phyloP scores from a whole-genome alignment of 2,113 vertebrate genomes.

The Myotis brandtii region DNA sequence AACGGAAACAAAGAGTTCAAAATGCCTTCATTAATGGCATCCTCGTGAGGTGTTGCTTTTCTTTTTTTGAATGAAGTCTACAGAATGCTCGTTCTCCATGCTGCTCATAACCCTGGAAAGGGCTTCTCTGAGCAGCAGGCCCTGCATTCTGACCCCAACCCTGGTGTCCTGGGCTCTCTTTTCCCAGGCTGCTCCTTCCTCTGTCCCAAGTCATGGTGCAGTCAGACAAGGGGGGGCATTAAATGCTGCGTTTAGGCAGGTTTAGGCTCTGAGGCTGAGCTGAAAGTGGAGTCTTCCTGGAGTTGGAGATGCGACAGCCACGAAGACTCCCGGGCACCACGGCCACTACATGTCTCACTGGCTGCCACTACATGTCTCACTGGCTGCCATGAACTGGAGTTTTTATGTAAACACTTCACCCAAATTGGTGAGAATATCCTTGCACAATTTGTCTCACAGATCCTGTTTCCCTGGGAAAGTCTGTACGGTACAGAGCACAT shows the following conservation, averaged over 20 bases:
- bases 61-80: neutral
- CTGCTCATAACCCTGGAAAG: neutral
- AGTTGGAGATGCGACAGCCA: neutral
- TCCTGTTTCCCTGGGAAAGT: neutral
- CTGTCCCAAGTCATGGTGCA: neutral
- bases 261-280: neutral
- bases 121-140: neutral
- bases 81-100: neutral
- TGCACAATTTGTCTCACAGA: neutral
- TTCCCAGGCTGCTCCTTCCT: neutral
- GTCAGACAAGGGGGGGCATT: neutral
- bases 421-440: neutral
- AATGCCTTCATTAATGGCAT: neutral
- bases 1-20: neutral
- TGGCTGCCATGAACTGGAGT: neutral
- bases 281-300: neutral
- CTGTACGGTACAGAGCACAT: neutral
- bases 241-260: neutral
- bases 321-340: no score
- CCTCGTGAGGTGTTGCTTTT: neutral
- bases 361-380: fast-evolving
- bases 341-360: neutral
- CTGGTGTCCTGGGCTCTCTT: neutral
- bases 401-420: neutral
- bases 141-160: neutral